These are phyloP conservation scores for Neolamprologus brichardi DNA, from an alignment of 2,113 vertebrate genomes.

Conservation along the genomic window DNA sequence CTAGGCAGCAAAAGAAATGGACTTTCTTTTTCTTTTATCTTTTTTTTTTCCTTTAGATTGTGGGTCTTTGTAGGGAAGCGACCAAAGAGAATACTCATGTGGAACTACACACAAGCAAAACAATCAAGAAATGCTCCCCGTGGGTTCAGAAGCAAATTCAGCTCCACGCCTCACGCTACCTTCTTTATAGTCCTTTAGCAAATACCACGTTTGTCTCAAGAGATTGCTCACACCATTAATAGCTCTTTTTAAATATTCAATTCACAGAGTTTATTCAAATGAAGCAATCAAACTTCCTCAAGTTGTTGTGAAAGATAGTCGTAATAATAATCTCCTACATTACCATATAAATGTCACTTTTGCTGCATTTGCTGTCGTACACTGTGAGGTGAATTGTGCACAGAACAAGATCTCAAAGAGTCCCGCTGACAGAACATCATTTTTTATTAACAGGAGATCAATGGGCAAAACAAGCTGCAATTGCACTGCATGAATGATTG, in stretches of 20 bases:
- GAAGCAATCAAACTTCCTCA: conserved; percentile 38
- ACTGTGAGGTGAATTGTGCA: not conserved
- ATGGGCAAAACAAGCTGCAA: not conserved
- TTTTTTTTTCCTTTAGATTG: conserved; percentile 1
- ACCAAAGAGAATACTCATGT: conserved; percentile 45
- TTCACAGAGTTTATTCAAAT: conserved; percentile 16
- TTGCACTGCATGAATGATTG: not conserved
- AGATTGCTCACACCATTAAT: not conserved
- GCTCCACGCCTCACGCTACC: not conserved
- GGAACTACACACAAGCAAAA: conserved; percentile 11
- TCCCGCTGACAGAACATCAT: not conserved
- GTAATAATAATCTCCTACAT: conserved; percentile 24
- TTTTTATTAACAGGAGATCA: not conserved
- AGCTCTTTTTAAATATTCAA: conserved; percentile 16
- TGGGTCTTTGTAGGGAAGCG: conserved; percentile 21
- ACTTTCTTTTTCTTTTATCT: conserved; percentile 39
- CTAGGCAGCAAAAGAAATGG: not conserved
- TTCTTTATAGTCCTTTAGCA: not conserved
- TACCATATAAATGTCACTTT: conserved; percentile 37
- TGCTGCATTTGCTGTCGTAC: not conserved
- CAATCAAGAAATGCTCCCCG: not conserved
- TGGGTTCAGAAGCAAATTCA: not conserved
- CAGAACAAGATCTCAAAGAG: not conserved
- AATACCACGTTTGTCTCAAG: conserved; percentile 7
- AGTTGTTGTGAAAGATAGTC: conserved; percentile 7